Evolutionary conservation across 2,888 invertebrate species (phyloP), one percentile per base, ranked within the genome.

Genomic region (Hypselothyrea guttata): DNA sequence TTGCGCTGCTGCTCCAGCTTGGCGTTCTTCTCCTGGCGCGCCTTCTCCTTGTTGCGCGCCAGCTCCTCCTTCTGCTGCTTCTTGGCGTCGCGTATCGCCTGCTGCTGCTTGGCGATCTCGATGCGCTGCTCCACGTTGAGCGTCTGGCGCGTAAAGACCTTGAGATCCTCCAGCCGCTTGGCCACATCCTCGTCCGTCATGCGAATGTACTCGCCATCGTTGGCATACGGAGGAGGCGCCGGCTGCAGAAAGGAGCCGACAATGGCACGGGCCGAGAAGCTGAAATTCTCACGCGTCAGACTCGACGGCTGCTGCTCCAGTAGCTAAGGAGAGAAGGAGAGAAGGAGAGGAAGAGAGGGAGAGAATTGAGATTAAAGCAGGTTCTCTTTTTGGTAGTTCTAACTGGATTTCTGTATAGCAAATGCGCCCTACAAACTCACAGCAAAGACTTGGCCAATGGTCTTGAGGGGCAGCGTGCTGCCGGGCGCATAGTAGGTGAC

Each of bases 191-290:
- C 93, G 75, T 97, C 96, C 31, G 94, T 93, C 88, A 97, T 92
- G 33, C 95, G 92, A 13, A 95, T 92, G 53, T 93, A 94, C 75
- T 96, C 96, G 7, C 93, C 93, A 63, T 93, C 94, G 56, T 92
- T 92, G 40, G 91, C 91, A 82, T 91, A 92, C 53, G 92, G 92
- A 3, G 92, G 92, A 3, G 92, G 91, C 35, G 93, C 92, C 0
- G 95, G 95, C 87, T 98, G 97, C 42, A 97, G 91, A 89, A 97
- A 98, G 68, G 97, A 97, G 1, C 99, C 99, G 33, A 98, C 93
- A 64, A 97, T 93, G 1, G 95, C 93, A 68, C 96, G 94, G 37
- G 97, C 95, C 79, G 95, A 97, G 91, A 97, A 98, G 65, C 96
- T 97, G 90, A 98, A 98, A 91, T 98, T 95, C 67, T 97, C 97